Base-by-base conservation (phyloP, 2,797 vertebrate genomes). In the Limnodromus scolopaceus region DNA sequence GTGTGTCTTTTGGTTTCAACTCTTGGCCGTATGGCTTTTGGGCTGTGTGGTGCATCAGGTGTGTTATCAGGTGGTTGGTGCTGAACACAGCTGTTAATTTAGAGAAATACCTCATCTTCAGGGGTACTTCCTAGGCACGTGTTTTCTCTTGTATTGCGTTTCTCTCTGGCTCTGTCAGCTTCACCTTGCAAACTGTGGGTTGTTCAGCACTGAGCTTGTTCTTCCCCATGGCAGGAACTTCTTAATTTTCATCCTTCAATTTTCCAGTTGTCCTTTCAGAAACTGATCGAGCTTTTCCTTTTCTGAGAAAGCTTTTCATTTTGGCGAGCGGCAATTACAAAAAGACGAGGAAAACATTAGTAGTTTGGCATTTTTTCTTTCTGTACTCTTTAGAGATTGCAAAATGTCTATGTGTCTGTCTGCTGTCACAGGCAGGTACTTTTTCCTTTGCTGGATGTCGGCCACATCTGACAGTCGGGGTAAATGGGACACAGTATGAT, bases 381-480 rank as follows among this genome's bases (percentile, higher is more conserved):
- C 54, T 66, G 12, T 80, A 11, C 27, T 93, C 48, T 80, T 74
- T 4, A 51, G 60, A 61, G 77, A 38, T 72, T 80, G 57, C 64
- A 32, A 70, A 80, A 64, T 43, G 32, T 54, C 22, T 57, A 22
- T 3, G 2, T 76, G 63, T 45, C 82, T 87, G 49, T 72, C 79
- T 83, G 51, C 92, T 89, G 85, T 91, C 88, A 61, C 58, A 80
- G 74, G 63, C 63, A 87, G 87, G 71, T 92, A 48, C 80, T 96
- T 92, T 83, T 80, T 64, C 77, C 80, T 94, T 83, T 71, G 63
- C 92, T 95, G 90, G 85, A 68, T 91, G 63, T 68, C 66, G 74
- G 77, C 93, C 69, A 12, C 38, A 57, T n/a, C 83, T 93, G 91
- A 72, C 82, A 95, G 14, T 83, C 58, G 36, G 88, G 54, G 77